These are phyloP conservation scores for Sciurus vulgaris DNA, from an alignment of 2,797 vertebrate genomes.

Conservation along the genomic window DNA sequence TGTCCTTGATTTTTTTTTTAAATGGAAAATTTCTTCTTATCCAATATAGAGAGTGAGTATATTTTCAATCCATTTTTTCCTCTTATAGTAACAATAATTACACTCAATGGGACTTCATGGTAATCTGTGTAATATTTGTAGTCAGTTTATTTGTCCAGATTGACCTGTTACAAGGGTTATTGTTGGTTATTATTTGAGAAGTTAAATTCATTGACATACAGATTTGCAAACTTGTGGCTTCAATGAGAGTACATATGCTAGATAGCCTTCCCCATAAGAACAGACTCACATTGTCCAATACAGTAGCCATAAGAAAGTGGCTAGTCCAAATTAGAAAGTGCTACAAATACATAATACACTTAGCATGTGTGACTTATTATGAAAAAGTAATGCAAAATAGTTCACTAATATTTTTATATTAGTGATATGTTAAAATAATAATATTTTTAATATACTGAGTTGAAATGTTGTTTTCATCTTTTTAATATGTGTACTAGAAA, in stretches of 20 bases:
- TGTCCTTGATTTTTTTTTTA: neutral
- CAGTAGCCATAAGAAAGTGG: neutral
- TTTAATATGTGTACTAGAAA: neutral
- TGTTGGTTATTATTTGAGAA: neutral
- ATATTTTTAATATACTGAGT: neutral
- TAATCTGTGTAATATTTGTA: neutral
- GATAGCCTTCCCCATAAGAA: neutral
- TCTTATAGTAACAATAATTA: neutral
- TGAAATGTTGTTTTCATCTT: neutral
- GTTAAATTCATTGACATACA: neutral
- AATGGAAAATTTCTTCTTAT: neutral
- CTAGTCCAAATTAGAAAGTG: neutral
- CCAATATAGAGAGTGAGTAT: neutral
- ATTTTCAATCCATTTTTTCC: conserved; percentile 13
- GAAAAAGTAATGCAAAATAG: neutral
- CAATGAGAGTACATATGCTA: neutral
- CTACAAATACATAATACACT: neutral
- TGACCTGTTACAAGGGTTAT: neutral
- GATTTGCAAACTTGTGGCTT: neutral
- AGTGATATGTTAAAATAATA: neutral
- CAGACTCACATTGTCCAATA: neutral
- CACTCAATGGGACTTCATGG: neutral
- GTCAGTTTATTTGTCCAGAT: neutral
- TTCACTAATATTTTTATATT: neutral
- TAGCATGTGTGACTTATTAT: neutral